Percentiles rank a stretch among this genome's conserved stretches.
Evolutionary conservation across 2,113 vertebrate genomes (phyloP).

Genomic region (Clarias gariepinus): DNA sequence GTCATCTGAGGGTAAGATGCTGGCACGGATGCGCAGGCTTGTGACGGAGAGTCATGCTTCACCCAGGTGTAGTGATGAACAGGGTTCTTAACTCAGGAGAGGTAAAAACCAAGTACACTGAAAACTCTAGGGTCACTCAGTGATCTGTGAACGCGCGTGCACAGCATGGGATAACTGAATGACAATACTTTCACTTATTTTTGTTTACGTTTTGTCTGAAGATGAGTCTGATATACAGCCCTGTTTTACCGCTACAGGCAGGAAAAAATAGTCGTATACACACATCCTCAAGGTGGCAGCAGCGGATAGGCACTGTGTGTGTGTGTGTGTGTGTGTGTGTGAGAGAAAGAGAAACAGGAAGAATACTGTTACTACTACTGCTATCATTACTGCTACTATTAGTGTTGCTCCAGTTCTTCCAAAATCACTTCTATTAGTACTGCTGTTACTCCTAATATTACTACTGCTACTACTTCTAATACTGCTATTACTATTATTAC

Average conservation of each 20-base stretch:
- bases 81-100: background rate
- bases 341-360: too few species aligned
- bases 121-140: background rate
- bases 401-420: background rate
- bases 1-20: background rate
- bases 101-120: background rate
- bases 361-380: background rate
- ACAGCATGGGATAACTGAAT: background rate
- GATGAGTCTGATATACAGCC: background rate
- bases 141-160: background rate
- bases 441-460: background rate
- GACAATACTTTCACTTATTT: background rate
- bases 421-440: background rate
- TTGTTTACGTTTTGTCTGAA: background rate
- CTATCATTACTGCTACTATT: background rate
- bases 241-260: background rate
- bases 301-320: constrained; percentile 12
- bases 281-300: constrained; percentile 49
- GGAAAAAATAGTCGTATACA: background rate
- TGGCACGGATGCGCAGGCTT: background rate
- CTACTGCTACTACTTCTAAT: background rate
- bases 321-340: constrained; percentile 6
- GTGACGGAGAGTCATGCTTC: background rate
- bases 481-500: background rate
- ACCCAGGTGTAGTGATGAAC: background rate